Evolutionary conservation across 2,888 invertebrate species (phyloP), one percentile per base, ranked within the genome.

Genomic region (Synergus umbraculus): DNA sequence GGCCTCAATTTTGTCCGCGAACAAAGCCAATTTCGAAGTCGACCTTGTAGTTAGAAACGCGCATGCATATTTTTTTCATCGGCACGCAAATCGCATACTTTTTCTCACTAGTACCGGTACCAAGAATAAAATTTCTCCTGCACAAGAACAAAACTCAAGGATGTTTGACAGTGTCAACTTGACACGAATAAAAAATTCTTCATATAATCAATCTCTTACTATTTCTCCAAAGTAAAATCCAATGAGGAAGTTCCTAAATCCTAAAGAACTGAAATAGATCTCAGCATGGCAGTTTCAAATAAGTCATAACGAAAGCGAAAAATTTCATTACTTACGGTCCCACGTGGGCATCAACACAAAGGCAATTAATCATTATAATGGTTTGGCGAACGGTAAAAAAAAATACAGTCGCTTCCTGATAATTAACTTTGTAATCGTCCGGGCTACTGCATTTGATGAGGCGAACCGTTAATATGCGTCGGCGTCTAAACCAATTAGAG

Each of bases 11-110:
- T 79, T 81, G 78, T 79, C 76, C 79, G 76, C 76, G 81, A 76
- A 85, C 82, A 83, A 84, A 81, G 83, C 67, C 80, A 78, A 85
- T 86, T 82, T 78, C 76, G 79, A 58, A 76, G 44, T 54, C 44
- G 76, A 44, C 54, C 63, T 76, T 77, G 76, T 46, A 29, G 76
- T 18, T 37, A 10, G 67, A 18, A 67, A 44, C 4, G 58, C 18
- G 58, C 58, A 58, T 63, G 29, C 22, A 63, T 63, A 67, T 67
- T 67, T 29, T 29, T 29, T 67, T 46, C 67, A 67, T 18, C 63
- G 29, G 29, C 63, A 63, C 63, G 63, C 63, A 63, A 63, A 29
- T 1, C 63, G 5, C 4, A 13, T 5, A 63, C 29, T 29, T 63
- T 22, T 63, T 63, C 7, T 9, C 18, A 58, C 18, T 58, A 9